These are phyloP conservation scores for Phylloscopus whistleri DNA, from an alignment of 2,113 vertebrate genomes.

Conservation along the genomic window DNA sequence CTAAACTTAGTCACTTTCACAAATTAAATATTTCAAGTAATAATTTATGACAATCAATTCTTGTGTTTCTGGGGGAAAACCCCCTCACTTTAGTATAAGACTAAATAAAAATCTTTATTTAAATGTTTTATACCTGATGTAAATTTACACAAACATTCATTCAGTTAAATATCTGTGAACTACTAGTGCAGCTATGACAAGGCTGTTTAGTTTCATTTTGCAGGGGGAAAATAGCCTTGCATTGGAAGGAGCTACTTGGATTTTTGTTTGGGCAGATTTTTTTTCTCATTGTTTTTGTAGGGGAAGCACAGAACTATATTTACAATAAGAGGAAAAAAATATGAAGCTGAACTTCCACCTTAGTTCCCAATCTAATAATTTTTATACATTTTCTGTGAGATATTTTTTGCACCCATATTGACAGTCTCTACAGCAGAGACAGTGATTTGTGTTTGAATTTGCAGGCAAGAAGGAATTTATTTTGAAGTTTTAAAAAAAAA, in stretches of 20 bases:
- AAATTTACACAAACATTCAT: not conserved
- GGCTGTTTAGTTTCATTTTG: not conserved
- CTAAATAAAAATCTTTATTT: not conserved
- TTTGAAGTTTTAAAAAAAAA: not conserved
- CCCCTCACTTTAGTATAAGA: not conserved
- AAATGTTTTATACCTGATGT: not conserved
- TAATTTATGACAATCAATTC: not conserved
- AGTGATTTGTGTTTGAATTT: not conserved
- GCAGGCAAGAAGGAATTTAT: not conserved
- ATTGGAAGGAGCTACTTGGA: not conserved
- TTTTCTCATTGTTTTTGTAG: not conserved
- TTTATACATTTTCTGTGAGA: not conserved
- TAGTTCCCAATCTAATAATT: not conserved
- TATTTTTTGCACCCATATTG: not conserved
- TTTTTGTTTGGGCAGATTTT: not conserved
- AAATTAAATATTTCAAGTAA: not conserved
- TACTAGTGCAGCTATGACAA: not conserved
- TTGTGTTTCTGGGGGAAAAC: not conserved
- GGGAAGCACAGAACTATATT: not conserved
- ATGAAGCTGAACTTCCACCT: not conserved
- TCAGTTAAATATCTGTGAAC: not conserved
- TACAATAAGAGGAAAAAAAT: not conserved
- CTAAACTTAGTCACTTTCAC: not conserved
- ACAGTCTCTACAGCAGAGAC: not conserved
- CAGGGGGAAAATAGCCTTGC: not conserved